phyloP scores from a whole-genome alignment of 2,113 vertebrate genomes.

The Sander lucioperca region DNA sequence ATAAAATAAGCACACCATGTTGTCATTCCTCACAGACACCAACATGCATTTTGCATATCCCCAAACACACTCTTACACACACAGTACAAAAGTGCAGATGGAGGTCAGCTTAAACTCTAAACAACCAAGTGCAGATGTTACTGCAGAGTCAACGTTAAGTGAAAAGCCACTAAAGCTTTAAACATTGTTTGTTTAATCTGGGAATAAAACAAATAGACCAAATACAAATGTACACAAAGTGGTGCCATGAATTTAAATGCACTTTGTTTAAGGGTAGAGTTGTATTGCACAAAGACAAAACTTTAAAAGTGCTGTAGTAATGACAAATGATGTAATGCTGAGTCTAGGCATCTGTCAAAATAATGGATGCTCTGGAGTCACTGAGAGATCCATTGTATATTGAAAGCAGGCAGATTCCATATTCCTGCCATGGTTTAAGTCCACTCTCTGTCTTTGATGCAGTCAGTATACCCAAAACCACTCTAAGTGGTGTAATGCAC shows the following conservation, averaged over 20 bases:
- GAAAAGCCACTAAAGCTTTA: constrained; percentile 39
- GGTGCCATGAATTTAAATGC: constrained; percentile 12
- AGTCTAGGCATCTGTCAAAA: constrained; percentile 58
- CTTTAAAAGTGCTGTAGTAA: constrained; percentile 55
- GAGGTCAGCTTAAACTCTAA: constrained; percentile 11
- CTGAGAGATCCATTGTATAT: constrained; percentile 38
- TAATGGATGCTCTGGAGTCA: constrained; percentile 62
- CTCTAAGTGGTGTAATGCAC: background rate
- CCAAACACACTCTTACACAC: background rate
- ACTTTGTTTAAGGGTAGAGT: constrained; percentile 7
- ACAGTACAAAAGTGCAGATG: constrained; percentile 37
- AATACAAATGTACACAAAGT: constrained; percentile 7
- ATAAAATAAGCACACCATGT: constrained; percentile 26
- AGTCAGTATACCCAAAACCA: constrained; percentile 15
- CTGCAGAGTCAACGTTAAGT: constrained; percentile 27
- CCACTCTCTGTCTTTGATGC: constrained; percentile 8
- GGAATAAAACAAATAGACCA: constrained; percentile 16
- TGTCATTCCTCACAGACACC: constrained; percentile 6
- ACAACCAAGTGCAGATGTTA: constrained; percentile 38
- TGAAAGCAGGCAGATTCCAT: constrained; percentile 36
- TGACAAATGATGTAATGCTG: constrained; percentile 65
- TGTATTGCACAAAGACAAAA: constrained; percentile 28
- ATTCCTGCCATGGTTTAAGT: constrained; percentile 28
- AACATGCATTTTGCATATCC: constrained; percentile 12
- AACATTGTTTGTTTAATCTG: constrained; percentile 28